Evolutionary conservation across 2,113 vertebrate genomes (phyloP).

Genomic region (Brachyhypopomus occidentalis): DNA sequence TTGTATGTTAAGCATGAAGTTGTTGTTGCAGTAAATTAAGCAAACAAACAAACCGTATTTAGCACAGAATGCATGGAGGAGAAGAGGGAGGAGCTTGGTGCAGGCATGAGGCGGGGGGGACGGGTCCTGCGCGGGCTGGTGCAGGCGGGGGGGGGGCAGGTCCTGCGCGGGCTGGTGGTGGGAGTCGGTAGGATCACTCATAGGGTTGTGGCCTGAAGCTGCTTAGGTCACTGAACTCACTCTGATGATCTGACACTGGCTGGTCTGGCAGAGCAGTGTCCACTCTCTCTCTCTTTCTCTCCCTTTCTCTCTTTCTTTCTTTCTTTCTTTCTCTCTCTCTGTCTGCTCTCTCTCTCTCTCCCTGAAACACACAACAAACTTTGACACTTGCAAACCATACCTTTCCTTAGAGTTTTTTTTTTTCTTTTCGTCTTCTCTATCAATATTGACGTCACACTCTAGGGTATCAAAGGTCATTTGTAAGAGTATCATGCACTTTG

Average conservation of each 20-base stretch:
- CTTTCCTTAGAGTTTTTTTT: not conserved
- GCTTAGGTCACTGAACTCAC: constrained; percentile 55
- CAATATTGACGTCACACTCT: not conserved
- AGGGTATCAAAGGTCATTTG: constrained; percentile 3
- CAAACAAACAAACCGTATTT: constrained; percentile 13
- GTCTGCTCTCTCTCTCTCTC: not conserved
- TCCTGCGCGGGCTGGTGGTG: constrained; percentile 42
- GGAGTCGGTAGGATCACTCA: constrained; percentile 49
- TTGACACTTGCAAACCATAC: no score
- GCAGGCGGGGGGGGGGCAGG: not conserved
- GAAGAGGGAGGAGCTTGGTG: not conserved
- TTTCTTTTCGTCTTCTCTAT: not conserved
- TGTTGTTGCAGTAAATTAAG: not conserved
- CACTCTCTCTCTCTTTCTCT: not conserved
- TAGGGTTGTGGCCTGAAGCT: constrained; percentile 49
- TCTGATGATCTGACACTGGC: constrained; percentile 55
- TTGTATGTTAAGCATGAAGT: constrained; percentile 6
- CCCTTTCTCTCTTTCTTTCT: not conserved
- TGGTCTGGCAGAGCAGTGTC: not conserved
- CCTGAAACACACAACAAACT: not conserved
- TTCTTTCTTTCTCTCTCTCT: not conserved
- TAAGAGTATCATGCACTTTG: constrained; percentile 34
- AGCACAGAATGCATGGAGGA: not conserved
- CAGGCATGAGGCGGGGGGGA: not conserved
- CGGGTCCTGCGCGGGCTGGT: constrained; percentile 39